Conservation (phyloP, 2,113 vertebrate genomes). For the Chamaea fasciata region DNA sequence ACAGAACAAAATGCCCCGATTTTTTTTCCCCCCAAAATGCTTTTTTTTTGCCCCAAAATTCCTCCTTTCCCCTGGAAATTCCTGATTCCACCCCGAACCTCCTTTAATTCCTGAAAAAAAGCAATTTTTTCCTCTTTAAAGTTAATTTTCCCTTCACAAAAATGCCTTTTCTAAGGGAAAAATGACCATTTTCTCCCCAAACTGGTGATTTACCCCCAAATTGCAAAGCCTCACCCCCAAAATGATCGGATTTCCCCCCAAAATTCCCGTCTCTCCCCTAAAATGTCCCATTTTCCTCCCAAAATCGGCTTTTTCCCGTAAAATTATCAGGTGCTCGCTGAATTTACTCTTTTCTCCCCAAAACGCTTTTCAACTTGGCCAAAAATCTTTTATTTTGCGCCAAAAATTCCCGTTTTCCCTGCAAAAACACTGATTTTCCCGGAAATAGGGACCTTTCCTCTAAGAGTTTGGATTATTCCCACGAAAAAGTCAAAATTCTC, state of each 20-base stretch:
- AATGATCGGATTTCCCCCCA: not conserved
- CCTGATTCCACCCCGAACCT: not conserved
- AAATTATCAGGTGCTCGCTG: no score
- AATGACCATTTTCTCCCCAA: not conserved
- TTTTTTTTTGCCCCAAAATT: rapidly evolving
- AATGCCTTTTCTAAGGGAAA: not conserved
- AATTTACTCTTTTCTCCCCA: not conserved
- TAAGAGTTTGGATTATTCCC: rapidly evolving
- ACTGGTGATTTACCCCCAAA: not conserved
- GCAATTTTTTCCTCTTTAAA: not conserved
- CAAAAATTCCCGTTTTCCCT: not conserved
- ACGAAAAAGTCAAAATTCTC: not conserved
- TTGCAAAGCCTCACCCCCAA: not conserved
- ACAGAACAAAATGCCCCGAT: rapidly evolving
- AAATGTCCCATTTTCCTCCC: not conserved
- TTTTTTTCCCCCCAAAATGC: not conserved
- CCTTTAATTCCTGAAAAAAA: not conserved
- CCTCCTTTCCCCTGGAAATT: not conserved
- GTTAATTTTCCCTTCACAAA: not conserved
- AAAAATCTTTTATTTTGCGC: not conserved
- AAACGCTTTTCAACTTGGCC: rapidly evolving
- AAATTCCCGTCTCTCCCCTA: not conserved
- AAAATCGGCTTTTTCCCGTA: not conserved
- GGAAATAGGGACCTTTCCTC: rapidly evolving
- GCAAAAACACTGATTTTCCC: rapidly evolving